Percentiles rank a stretch among this genome's conserved stretches.
Evolutionary conservation across 2,113 vertebrate species (phyloP).

Genomic region (Toxotes chatareus): DNA sequence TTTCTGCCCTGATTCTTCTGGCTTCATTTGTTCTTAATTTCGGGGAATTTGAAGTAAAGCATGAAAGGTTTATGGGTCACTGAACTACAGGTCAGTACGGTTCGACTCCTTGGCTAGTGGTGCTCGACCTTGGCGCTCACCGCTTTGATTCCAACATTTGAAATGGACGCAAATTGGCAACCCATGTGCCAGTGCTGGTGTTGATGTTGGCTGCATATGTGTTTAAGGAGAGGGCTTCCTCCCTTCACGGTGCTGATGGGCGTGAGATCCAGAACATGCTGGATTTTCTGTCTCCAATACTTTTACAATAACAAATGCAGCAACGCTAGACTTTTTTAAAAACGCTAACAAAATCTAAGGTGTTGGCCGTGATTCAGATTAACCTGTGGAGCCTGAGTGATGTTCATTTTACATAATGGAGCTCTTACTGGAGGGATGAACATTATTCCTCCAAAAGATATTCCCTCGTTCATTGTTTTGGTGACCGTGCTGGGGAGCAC

Average conservation of each 20-base stretch:
- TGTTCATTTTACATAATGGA: neutral
- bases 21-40: neutral
- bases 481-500: too few species aligned
- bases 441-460: too few species aligned
- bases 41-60: neutral
- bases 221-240: neutral
- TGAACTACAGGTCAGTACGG: neutral
- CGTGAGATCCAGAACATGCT: too few species aligned
- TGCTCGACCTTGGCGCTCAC: neutral
- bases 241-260: neutral
- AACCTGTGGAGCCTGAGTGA: neutral
- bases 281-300: too few species aligned
- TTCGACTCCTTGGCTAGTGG: neutral
- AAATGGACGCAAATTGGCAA: constrained; percentile 20
- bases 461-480: too few species aligned
- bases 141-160: neutral
- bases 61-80: neutral
- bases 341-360: neutral
- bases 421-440: too few species aligned
- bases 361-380: neutral
- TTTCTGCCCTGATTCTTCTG: neutral
- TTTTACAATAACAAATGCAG: neutral
- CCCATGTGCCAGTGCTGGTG: neutral
- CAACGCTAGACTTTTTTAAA: neutral
- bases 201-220: neutral